Evolutionary conservation across 2,888 invertebrate genomes (phyloP), one percentile per base, ranked within the genome.

Genomic region (Physocephala rufipes): DNA sequence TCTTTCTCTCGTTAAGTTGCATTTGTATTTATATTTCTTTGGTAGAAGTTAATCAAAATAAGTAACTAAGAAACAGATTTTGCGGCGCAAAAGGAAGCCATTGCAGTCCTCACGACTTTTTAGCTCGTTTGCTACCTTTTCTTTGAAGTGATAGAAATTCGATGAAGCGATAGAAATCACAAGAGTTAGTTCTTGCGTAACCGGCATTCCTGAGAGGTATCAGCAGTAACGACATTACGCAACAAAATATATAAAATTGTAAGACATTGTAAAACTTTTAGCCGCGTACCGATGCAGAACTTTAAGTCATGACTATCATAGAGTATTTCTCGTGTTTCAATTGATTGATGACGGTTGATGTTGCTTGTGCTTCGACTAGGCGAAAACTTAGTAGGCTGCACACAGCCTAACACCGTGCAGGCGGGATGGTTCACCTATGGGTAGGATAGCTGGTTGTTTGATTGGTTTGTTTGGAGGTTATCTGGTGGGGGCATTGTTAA

Each of bases 181-280:
- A n/a, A n/a, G n/a, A n/a, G 36, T 4, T 36, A 36, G 5, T 36
- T 9, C n/a, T n/a, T n/a, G 68, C 49, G 36, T 51, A 49, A 68
- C 68, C 51, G 62, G 68, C 49, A 43, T 53, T 53, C 2, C 4
- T 9, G n/a, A 7, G 13, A 43, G 45, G 45, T 21, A 19, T 4
- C 45, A 13, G 7, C 61, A 5, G n/a, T n/a, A n/a, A n/a, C n/a
- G 13, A 36, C 36, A 43, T 24, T 47, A 49, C 36, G 66, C 66
- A 21, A 55, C 66, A 66, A 43, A 66, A 51, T n/a, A 66, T n/a
- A n/a, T 66, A 51, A 55, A 66, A 55, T 55, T 43, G 61, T 59
- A 30, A 19, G n/a, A n/a, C n/a, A n/a, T n/a, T n/a, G n/a, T n/a
- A n/a, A 49, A 21, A 61, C 61, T 68, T 21, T 61, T 49, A 28